Evolutionary conservation across 2,888 invertebrate species (phyloP), one percentile per base, ranked within the genome.

Genomic region (Alloplasta piceator): DNA sequence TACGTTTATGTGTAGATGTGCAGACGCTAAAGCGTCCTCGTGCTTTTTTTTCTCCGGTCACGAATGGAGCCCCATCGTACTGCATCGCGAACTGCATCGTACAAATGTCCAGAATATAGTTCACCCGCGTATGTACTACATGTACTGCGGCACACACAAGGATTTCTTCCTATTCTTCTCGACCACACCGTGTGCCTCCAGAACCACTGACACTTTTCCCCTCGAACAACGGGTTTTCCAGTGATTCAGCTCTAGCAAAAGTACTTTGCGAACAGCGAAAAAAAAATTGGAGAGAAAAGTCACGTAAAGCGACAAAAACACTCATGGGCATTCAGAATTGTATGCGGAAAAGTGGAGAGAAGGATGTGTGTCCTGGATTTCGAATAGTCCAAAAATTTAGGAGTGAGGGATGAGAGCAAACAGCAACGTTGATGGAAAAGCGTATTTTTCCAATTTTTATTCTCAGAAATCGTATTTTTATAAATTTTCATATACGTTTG

Each of bases 11-110:
- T 74, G 76, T 72, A 46, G 41, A 26, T 41, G 56, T 55, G 52
- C 39, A 4, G 9, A 52, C 48, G 38, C 68, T n/a, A 26, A 26
- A 26, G 26, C 26, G 26, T 3, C 26, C 26, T 26, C 3, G n/a
- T n/a, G n/a, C n/a, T 50, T 67, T 67, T 43, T 58, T 68, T 73
- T 38, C 55, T 63, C 46, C 12, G 66, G 58, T 79, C 71, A 66
- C 60, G 58, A 71, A 60, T 71, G 52, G 10, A 70, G 12, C 41
- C 6, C 38, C n/a, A 6, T 66, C 52, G 41, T 43, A 68, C 60
- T 12, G 26, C 60, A 52, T 38, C 60, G 41, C 46, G 43, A 58
- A 38, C 10, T 26, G 12, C 26, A 41, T 50, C 10, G 26, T 38
- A 67, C 10, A 50, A 6, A 41, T 16, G 66, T 10, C 52, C 52